Percentiles rank a stretch among this genome's conserved stretches.
These are phyloP conservation scores for Saccopteryx leptura DNA, from an alignment of 2,113 vertebrate species.

Conservation along the genomic window DNA sequence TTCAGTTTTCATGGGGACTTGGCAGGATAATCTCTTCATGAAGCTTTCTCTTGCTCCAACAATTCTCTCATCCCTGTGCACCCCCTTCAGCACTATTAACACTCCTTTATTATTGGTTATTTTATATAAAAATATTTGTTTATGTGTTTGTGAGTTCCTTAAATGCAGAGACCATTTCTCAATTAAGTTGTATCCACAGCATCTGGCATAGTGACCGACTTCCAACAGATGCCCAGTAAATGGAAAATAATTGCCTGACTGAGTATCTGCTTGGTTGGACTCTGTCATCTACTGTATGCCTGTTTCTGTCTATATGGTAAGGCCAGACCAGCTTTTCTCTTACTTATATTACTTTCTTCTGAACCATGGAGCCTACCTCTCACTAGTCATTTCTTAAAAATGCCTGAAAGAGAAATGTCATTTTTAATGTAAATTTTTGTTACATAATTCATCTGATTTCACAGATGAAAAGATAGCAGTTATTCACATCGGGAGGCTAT, in stretches of 20 bases:
- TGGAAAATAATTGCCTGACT: constrained; percentile 1
- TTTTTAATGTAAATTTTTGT: constrained; percentile 63
- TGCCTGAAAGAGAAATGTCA: constrained; percentile 48
- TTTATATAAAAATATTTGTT: not conserved
- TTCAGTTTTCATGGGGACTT: not conserved
- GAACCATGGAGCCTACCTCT: not conserved
- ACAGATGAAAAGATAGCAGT: constrained; percentile 51
- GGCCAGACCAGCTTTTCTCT: not conserved
- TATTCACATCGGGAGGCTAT: constrained; percentile 44
- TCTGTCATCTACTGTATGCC: not conserved
- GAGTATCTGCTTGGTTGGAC: constrained; percentile 30
- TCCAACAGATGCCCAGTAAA: not conserved
- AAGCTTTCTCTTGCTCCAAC: not conserved
- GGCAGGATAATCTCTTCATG: not conserved
- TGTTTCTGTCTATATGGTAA: not conserved
- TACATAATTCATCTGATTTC: constrained; percentile 57
- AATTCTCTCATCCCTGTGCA: not conserved
- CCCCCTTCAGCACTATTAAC: not conserved
- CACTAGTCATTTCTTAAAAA: constrained; percentile 54
- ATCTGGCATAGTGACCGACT: not conserved
- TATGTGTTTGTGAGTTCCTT: not conserved
- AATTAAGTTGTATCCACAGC: not conserved
- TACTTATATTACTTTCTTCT: not conserved
- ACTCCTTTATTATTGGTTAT: not conserved
- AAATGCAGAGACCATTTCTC: not conserved